Evolutionary conservation across 1,140 invertebrate species (phyloP), one percentile per base, ranked within the genome.

Genomic region (Arctopsyche grandis): DNA sequence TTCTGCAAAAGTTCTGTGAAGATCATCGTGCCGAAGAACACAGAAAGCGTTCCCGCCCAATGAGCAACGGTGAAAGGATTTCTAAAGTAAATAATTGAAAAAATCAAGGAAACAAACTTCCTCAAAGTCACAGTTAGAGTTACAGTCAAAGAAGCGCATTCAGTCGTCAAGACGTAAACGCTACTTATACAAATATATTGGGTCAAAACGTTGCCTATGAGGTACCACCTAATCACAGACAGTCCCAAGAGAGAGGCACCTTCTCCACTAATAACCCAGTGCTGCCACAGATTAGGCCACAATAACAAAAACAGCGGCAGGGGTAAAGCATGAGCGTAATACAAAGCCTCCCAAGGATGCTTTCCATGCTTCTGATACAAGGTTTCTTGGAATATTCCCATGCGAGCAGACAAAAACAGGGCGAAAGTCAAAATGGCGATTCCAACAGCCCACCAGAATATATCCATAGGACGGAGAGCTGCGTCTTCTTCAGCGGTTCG

Each of bases 371-470:
- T 92, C 78, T 89, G 88, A 84, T 97, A 97, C 4, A 99, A 87
- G 9, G 91, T 91, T 89, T 99, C 98, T 89, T 99, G 98, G 86
- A 95, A 98, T 79, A 99, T 96, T 1, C 98, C 98, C 95, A 99
- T 97, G 78, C 95, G 89, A 5, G 98, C 97, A 0, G 98, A 99
- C 76, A 98, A 89, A 80, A 99, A 94, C 43, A 99, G 87, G 0
- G 97, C 97, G 79, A 95, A 90, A 0, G 95, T 96, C 10, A 99
- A 87, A 81, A 99, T 91, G 0, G 88, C 85, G 80, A 99, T 97
- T 16, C 98, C 95, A 56, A 95, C 84, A 77, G 90, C 86, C 95
- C 95, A 96, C 94, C 94, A 96, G 77, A 96, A 93, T 83, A 95
- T 92, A 83, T 93, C 89, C 29, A 88, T 89, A 80, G 84, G 88